phyloP scores from a whole-genome alignment of 2,888 invertebrate genomes.

The Hemicrepidius hirtus region DNA sequence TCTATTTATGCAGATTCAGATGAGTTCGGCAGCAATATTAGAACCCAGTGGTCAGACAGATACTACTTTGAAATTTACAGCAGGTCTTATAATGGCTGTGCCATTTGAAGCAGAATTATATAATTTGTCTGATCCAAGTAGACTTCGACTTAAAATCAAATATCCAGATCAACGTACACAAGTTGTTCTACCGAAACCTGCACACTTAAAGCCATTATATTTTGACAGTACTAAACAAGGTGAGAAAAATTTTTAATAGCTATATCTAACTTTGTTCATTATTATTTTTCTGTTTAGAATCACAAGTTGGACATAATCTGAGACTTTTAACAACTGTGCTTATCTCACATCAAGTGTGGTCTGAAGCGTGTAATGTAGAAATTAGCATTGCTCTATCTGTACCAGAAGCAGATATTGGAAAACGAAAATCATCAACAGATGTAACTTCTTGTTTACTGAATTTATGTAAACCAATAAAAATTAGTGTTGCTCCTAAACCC shows the following conservation, averaged over 20 bases:
- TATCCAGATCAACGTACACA: slow-evolving; percentile 95
- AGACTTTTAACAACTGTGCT: slow-evolving; percentile 90
- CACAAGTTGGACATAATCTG: slow-evolving; percentile 76
- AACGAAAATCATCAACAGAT: slow-evolving; percentile 68
- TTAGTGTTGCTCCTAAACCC: slow-evolving; percentile 91
- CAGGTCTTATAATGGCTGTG: slow-evolving; percentile 91
- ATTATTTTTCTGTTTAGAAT: slow-evolving; percentile 67
- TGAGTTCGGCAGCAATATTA: slow-evolving; percentile 87
- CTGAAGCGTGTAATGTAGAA: slow-evolving; percentile 92
- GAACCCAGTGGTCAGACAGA: slow-evolving; percentile 90
- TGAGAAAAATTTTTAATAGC: slow-evolving; percentile 43
- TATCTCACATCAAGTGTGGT: slow-evolving; percentile 94
- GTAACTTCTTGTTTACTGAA: slow-evolving; percentile 80
- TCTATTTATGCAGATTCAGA: slow-evolving; percentile 76
- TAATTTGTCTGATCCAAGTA: slow-evolving; percentile 83
- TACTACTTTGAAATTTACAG: slow-evolving; percentile 91
- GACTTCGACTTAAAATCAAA: slow-evolving; percentile 88
- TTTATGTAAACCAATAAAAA: slow-evolving; percentile 89
- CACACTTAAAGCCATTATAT: slow-evolving; percentile 84
- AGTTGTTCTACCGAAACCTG: slow-evolving; percentile 84
- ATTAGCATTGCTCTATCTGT: slow-evolving; percentile 89
- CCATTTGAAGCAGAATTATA: slow-evolving; percentile 90
- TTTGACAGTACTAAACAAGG: slow-evolving; percentile 72
- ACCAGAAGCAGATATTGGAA: slow-evolving; percentile 74
- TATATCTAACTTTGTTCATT: slow-evolving; percentile 17